phyloP scores from a whole-genome alignment of 2,888 invertebrate genomes.

The Laspeyria flexula region DNA sequence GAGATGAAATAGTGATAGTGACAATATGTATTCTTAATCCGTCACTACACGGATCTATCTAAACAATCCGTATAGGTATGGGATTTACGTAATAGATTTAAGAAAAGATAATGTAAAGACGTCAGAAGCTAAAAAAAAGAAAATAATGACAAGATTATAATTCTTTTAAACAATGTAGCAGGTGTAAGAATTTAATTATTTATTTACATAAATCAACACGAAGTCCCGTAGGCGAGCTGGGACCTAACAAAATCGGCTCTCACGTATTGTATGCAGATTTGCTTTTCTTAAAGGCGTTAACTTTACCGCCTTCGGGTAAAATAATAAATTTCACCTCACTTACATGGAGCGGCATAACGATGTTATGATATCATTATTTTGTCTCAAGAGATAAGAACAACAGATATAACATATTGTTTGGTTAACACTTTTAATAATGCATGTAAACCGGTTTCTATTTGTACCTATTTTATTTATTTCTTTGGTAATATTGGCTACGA shows the following conservation, averaged over 20 bases:
- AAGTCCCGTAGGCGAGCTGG: slow-evolving; percentile 40
- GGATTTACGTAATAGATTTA: too few species aligned
- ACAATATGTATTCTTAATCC: too few species aligned
- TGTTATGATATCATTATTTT: slow-evolving; percentile 70
- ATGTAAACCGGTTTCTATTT: slow-evolving; percentile 18
- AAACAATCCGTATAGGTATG: too few species aligned
- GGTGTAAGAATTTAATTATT: slow-evolving; percentile 51
- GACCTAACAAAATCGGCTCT: slow-evolving; percentile 34
- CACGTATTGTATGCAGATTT: slow-evolving; percentile 80
- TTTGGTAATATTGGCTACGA: not conserved
- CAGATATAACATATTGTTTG: slow-evolving; percentile 39
- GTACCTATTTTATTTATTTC: not conserved
- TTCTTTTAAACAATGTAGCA: slow-evolving; percentile 18
- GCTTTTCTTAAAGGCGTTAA: slow-evolving; percentile 63
- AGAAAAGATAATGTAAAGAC: not conserved
- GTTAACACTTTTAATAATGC: slow-evolving; percentile 30
- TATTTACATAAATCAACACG: slow-evolving; percentile 54
- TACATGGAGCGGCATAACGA: slow-evolving; percentile 62
- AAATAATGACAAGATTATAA: not conserved
- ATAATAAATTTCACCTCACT: slow-evolving; percentile 66
- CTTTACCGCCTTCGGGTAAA: slow-evolving; percentile 56
- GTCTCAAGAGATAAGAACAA: slow-evolving; percentile 54
- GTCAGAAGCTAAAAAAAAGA: not conserved
- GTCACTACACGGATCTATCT: too few species aligned
- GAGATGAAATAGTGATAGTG: too few species aligned